These are phyloP conservation scores for Decapterus maruadsi DNA, from an alignment of 2,797 vertebrate genomes.

Conservation along the genomic window DNA sequence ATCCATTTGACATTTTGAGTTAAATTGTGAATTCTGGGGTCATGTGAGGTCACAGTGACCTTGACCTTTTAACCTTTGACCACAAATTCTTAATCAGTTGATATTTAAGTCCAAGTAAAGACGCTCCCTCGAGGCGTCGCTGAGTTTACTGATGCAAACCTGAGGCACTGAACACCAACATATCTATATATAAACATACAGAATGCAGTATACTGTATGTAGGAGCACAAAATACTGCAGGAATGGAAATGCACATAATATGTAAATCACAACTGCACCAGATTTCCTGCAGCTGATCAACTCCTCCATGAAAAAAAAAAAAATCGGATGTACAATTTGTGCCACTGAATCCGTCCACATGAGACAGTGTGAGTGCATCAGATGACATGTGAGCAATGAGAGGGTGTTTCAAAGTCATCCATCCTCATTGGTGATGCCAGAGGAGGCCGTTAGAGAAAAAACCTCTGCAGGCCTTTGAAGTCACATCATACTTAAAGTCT, in stretches of 20 bases:
- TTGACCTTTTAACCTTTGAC: no score
- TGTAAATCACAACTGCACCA: conserved; percentile 1
- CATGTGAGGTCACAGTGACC: no score
- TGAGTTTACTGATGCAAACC: no score
- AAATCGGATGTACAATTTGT: background rate
- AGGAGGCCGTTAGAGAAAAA: conserved; percentile 10
- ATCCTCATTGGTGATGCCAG: conserved; percentile 12
- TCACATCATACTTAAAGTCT: conserved; percentile 8
- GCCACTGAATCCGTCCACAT: background rate
- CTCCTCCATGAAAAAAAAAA: background rate
- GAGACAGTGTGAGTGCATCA: background rate
- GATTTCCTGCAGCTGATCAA: background rate
- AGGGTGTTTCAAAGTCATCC: conserved; percentile 27
- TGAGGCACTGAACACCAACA: background rate
- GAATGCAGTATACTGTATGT: no score
- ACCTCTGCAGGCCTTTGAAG: conserved; percentile 19
- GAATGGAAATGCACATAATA: background rate
- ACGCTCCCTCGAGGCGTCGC: no score
- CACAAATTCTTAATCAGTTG: no score
- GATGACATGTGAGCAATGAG: conserved; percentile 4
- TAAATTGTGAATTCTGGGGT: no score
- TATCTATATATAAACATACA: no score
- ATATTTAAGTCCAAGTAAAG: no score
- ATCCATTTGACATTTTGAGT: no score
- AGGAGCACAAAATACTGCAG: background rate